Evolutionary conservation across 2,888 invertebrate species (phyloP).

Genomic region (Harpalus rubripes): DNA sequence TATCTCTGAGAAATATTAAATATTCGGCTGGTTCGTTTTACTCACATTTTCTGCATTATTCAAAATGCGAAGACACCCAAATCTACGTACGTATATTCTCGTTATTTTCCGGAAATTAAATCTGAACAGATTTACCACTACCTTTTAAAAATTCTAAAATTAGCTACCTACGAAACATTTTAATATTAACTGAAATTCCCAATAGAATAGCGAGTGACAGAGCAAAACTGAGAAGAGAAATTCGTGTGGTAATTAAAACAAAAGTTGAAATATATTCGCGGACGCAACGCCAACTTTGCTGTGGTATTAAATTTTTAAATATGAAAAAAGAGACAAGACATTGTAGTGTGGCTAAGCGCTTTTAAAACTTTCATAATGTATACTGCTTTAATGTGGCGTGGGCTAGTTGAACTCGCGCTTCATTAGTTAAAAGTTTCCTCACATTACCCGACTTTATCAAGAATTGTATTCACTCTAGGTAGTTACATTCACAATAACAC

Average conservation of each 20-base stretch:
- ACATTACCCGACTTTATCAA: slow-evolving; percentile 51
- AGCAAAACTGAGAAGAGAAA: background rate
- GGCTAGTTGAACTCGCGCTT: slow-evolving; percentile 51
- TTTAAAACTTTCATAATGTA: slow-evolving; percentile 65
- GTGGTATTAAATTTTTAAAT: slow-evolving; percentile 62
- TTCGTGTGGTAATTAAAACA: slow-evolving; percentile 57
- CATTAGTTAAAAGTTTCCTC: slow-evolving; percentile 62
- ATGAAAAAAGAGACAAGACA: slow-evolving; percentile 53
- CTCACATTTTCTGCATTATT: slow-evolving; percentile 21
- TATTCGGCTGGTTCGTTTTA: slow-evolving; percentile 18
- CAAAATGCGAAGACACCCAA: slow-evolving; percentile 35
- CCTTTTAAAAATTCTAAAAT: slow-evolving; percentile 53
- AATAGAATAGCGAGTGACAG: slow-evolving; percentile 18
- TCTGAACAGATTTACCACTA: slow-evolving; percentile 53
- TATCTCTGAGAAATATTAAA: slow-evolving; percentile 21
- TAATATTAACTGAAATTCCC: slow-evolving; percentile 42
- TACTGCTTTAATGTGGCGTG: slow-evolving; percentile 60
- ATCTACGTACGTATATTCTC: slow-evolving; percentile 38
- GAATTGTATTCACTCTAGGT: slow-evolving; percentile 29
- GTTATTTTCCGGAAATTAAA: slow-evolving; percentile 58
- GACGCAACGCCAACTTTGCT: slow-evolving; percentile 34
- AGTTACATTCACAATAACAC: slow-evolving; percentile 41
- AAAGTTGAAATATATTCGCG: slow-evolving; percentile 60
- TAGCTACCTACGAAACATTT: slow-evolving; percentile 53
- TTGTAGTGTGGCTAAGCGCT: slow-evolving; percentile 60